Evolutionary conservation across 2,797 vertebrate genomes (phyloP).

Genomic region (Diceros bicornis): DNA sequence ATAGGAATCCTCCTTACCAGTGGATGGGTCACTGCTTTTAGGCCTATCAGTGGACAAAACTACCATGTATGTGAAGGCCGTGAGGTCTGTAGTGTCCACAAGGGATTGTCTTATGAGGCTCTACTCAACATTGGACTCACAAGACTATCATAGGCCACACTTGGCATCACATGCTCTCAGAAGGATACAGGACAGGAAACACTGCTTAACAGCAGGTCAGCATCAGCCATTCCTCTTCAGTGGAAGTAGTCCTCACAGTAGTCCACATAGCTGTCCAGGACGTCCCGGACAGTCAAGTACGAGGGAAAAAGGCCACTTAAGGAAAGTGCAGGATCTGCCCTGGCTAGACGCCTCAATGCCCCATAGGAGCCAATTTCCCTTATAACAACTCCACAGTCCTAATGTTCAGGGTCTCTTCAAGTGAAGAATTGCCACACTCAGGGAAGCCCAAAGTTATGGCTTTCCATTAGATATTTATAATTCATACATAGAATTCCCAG

Average conservation of each 20-base stretch:
- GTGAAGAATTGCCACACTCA: not conserved
- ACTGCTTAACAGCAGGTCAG: not conserved
- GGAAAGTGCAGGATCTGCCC: not conserved
- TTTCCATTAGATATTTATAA: slow-evolving; percentile 46
- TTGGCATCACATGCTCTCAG: not conserved
- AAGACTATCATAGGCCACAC: not conserved
- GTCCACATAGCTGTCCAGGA: not conserved
- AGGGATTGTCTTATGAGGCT: not conserved
- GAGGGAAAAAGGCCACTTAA: not conserved
- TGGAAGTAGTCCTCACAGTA: not conserved
- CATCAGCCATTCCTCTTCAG: not conserved
- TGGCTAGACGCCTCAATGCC: not conserved
- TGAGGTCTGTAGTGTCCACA: not conserved
- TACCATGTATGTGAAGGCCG: not conserved
- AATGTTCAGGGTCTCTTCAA: not conserved
- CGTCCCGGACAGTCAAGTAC: not conserved
- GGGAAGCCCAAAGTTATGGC: not conserved
- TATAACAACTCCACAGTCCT: not conserved
- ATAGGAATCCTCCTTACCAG: not conserved
- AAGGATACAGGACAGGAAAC: not conserved
- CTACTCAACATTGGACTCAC: not conserved
- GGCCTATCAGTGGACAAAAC: not conserved
- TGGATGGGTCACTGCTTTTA: not conserved
- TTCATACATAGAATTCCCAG: not conserved
- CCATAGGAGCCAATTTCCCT: not conserved